A percentile compares a stretch with the other conserved stretches of the same genome.
Evolutionary conservation across 2,888 invertebrate species (phyloP).

Genomic region (Perithous albicinctus): DNA sequence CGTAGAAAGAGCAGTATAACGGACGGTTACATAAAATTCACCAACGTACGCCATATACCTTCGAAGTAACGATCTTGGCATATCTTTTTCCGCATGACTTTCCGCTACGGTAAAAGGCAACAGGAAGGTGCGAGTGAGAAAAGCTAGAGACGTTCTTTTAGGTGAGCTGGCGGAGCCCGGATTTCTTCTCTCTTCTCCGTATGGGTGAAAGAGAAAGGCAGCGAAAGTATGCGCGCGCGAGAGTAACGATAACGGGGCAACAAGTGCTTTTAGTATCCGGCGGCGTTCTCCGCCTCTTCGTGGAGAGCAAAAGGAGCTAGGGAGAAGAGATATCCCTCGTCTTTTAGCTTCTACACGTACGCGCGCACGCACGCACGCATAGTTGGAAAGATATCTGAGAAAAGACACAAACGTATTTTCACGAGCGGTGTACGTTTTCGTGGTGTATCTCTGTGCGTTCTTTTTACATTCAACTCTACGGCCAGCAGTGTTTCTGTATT

Average conservation of each 20-base stretch:
- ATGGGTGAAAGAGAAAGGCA: slow-evolving; percentile 26
- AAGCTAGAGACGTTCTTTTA: slow-evolving; percentile 57
- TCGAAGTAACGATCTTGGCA: slow-evolving; percentile 27
- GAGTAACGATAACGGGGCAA: slow-evolving; percentile 79
- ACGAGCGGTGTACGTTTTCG: slow-evolving; percentile 35
- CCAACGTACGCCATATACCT: slow-evolving; percentile 6
- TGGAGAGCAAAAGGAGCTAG: slow-evolving; percentile 47
- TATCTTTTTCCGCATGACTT: slow-evolving; percentile 45
- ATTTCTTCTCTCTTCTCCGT: slow-evolving; percentile 55
- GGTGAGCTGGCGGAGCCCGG: slow-evolving; percentile 39
- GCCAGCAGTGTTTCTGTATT: slow-evolving; percentile 21
- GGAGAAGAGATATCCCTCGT: slow-evolving; percentile 62
- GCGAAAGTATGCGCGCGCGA: slow-evolving; percentile 52
- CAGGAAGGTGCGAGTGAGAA: slow-evolving; percentile 15
- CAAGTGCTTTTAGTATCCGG: slow-evolving; percentile 79
- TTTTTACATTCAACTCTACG: slow-evolving; percentile 3
- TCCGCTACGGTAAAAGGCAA: slow-evolving; percentile 26
- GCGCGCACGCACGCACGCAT: neutral
- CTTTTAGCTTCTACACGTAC: slow-evolving; percentile 49
- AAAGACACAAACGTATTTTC: slow-evolving; percentile 50
- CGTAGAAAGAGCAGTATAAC: neutral
- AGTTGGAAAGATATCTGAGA: slow-evolving; percentile 6
- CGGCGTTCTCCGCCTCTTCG: slow-evolving; percentile 68
- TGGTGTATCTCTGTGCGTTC: slow-evolving; percentile 30
- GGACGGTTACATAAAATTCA: slow-evolving; percentile 30